phyloP scores from a whole-genome alignment of 2,888 invertebrate species.

The Melolontha melolontha region DNA sequence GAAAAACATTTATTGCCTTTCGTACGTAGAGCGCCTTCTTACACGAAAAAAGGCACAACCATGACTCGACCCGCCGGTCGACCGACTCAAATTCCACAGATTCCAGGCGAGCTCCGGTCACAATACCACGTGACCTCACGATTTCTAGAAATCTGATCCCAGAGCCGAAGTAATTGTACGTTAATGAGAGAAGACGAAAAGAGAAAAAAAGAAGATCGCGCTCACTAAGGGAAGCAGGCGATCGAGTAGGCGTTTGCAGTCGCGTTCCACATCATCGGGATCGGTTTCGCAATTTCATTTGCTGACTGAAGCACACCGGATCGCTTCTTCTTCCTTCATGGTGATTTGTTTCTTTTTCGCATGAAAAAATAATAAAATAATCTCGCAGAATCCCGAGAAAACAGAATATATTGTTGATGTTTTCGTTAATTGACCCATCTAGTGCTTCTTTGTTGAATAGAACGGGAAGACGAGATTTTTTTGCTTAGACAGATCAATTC shows the following conservation, averaged over 20 bases:
- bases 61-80: slow-evolving; percentile 23
- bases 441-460: slow-evolving; percentile 1
- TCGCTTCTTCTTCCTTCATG: neutral
- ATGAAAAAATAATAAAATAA: neutral
- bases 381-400: slow-evolving; percentile 17
- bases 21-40: too few species aligned
- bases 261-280: slow-evolving; percentile 1
- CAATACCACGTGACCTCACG: slow-evolving; percentile 37
- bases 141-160: slow-evolving; percentile 34
- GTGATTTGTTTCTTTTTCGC: neutral
- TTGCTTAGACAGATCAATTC: slow-evolving; percentile 8
- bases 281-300: slow-evolving; percentile 15
- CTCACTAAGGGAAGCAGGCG: slow-evolving; percentile 1
- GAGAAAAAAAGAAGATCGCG: neutral
- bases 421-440: slow-evolving; percentile 27
- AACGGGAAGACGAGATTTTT: neutral
- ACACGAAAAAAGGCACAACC: too few species aligned
- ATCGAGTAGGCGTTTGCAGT: slow-evolving; percentile 9
- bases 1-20: too few species aligned
- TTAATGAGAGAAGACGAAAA: slow-evolving; percentile 31
- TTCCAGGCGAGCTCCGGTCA: slow-evolving; percentile 37
- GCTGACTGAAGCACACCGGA: slow-evolving; percentile 3
- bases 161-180: slow-evolving; percentile 36
- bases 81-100: slow-evolving; percentile 30
- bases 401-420: slow-evolving; percentile 12